A percentile compares a stretch with the other conserved stretches of the same genome.
phyloP scores from a whole-genome alignment of 37 sponge, comb jelly and placozoan species.

The Bolinopsis microptera region DNA sequence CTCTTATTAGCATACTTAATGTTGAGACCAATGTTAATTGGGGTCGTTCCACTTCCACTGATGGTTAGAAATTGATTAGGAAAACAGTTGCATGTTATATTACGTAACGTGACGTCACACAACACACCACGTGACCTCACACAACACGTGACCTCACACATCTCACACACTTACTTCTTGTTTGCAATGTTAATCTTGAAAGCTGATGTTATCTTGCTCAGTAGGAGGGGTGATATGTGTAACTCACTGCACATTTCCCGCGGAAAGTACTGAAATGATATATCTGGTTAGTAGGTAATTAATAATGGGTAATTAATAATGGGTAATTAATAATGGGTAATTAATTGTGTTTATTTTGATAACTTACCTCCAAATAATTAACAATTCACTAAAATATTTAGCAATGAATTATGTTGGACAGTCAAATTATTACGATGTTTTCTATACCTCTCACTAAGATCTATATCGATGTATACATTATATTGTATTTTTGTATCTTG shows the following conservation, averaged over 20 bases:
- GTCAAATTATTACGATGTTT: no score
- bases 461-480: no score
- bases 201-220: slow-evolving; percentile 60
- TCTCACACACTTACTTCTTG: slow-evolving; percentile 53
- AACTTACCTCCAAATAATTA: no score
- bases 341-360: no score
- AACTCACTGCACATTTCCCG: slow-evolving; percentile 49
- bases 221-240: slow-evolving; percentile 24
- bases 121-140: not conserved
- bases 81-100: not conserved
- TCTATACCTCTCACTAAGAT: no score
- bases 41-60: slow-evolving; percentile 28
- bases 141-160: not conserved
- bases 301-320: no score
- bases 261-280: slow-evolving; percentile 29
- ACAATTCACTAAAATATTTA: no score
- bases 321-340: no score
- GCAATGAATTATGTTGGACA: no score
- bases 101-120: not conserved
- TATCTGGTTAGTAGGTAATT: no score
- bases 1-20: slow-evolving; percentile 76
- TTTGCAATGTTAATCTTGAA: slow-evolving; percentile 33
- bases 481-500: no score
- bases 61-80: not conserved
- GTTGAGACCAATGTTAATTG: slow-evolving; percentile 80